A percentile compares a stretch with the other conserved stretches of the same genome.
These are phyloP conservation scores for Portunus trituberculatus DNA, from an alignment of 1,140 invertebrate genomes.

Conservation along the genomic window DNA sequence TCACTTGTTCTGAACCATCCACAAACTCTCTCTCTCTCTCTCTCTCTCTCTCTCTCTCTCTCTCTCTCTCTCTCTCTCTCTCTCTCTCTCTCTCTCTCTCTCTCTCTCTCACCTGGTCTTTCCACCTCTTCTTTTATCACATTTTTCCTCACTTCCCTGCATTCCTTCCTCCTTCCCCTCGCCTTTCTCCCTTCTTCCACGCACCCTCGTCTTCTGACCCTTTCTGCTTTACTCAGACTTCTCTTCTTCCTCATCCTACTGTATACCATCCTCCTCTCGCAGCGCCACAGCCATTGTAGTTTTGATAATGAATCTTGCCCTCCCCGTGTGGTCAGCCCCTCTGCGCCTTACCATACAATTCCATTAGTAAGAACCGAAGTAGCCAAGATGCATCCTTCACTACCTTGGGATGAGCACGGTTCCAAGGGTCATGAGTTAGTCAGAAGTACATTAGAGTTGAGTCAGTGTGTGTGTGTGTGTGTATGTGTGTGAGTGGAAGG, in stretches of 20 bases:
- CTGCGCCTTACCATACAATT: background rate
- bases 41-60: constrained; percentile 18
- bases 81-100: constrained; percentile 16
- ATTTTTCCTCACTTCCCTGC: background rate
- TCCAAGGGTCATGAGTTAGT: too few species aligned
- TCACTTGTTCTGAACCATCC: background rate
- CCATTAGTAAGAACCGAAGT: background rate
- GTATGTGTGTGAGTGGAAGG: background rate
- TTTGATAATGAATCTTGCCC: background rate
- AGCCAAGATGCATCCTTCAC: background rate
- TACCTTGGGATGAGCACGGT: background rate
- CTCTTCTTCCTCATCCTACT: too few species aligned
- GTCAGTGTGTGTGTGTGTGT: background rate
- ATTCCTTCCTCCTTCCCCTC: background rate
- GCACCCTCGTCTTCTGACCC: background rate
- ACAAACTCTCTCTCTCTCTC: background rate
- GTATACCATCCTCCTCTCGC: too few species aligned
- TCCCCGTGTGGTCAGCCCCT: background rate
- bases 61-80: constrained; percentile 17
- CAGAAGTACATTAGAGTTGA: background rate
- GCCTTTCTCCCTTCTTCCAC: background rate
- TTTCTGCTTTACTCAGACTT: too few species aligned
- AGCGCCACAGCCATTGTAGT: background rate
- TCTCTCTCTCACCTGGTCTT: background rate
- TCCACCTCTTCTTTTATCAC: background rate